Conservation (phyloP, 2,797 vertebrate species). For the Ceyx erithaca region DNA sequence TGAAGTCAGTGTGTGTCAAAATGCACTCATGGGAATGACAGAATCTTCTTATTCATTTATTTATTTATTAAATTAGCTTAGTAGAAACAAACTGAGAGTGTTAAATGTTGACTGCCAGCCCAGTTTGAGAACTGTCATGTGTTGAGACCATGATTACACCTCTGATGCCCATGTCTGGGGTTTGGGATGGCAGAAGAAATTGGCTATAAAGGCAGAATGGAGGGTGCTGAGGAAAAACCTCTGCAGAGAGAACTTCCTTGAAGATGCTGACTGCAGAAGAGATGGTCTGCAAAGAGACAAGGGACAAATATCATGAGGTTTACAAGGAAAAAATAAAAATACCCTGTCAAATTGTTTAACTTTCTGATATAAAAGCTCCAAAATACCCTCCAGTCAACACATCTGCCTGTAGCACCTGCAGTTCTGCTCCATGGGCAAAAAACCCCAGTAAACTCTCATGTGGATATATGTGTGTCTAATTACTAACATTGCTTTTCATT, state of each 20-base stretch:
- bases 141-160: background rate
- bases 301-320: background rate
- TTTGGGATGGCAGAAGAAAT: background rate
- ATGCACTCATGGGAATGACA: accelerated
- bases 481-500: background rate
- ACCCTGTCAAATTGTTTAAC: background rate
- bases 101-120: background rate
- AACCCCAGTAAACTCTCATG: background rate
- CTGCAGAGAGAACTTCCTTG: background rate
- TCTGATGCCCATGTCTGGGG: accelerated
- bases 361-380: background rate
- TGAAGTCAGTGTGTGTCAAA: background rate
- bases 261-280: background rate
- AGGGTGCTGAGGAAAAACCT: background rate
- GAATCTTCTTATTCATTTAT: background rate
- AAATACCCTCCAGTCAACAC: background rate
- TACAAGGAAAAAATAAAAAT: background rate
- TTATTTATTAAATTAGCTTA: background rate
- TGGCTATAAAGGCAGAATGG: background rate
- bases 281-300: background rate
- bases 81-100: background rate
- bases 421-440: background rate
- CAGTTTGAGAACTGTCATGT: accelerated
- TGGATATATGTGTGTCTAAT: background rate
- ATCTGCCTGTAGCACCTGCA: background rate